Evolutionary conservation across 2,113 vertebrate genomes (phyloP).

Genomic region (Pterophyllum scalare): DNA sequence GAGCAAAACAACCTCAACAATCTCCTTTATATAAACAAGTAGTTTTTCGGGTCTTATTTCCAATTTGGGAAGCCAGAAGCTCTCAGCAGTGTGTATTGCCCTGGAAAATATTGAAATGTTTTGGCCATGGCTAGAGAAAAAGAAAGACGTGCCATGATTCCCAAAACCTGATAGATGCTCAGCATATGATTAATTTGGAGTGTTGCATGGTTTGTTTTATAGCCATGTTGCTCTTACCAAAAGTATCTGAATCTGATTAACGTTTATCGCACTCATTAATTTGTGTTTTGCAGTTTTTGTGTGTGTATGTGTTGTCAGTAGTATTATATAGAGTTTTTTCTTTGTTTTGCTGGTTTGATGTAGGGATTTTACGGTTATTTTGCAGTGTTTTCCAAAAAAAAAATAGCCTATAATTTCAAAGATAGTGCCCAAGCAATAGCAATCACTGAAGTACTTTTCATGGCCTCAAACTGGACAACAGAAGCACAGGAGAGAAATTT

Average conservation of each 20-base stretch:
- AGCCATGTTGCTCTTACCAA: not conserved
- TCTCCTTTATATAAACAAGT: not conserved
- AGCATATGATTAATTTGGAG: not conserved
- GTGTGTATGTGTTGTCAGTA: not conserved
- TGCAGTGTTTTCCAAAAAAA: not conserved
- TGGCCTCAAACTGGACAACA: not conserved
- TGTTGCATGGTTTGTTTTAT: not conserved
- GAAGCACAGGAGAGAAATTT: not conserved
- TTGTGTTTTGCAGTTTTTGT: not conserved
- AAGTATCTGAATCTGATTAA: not conserved
- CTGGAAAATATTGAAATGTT: not conserved
- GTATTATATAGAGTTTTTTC: not conserved
- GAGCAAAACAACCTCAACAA: slow-evolving; percentile 2
- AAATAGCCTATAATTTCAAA: not conserved
- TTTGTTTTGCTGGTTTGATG: not conserved
- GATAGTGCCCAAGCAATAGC: not conserved
- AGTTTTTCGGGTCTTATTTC: not conserved
- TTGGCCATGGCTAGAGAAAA: not conserved
- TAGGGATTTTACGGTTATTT: not conserved
- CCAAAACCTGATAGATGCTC: not conserved
- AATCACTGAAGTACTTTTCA: not conserved
- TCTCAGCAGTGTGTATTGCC: not conserved
- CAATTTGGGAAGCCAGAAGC: not conserved
- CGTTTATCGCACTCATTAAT: too few relatives aligned
- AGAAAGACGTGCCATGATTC: not conserved